Evolutionary conservation across 2,888 invertebrate genomes (phyloP), one percentile per base, ranked within the genome.

Genomic region (Netelia fuscicornis): DNA sequence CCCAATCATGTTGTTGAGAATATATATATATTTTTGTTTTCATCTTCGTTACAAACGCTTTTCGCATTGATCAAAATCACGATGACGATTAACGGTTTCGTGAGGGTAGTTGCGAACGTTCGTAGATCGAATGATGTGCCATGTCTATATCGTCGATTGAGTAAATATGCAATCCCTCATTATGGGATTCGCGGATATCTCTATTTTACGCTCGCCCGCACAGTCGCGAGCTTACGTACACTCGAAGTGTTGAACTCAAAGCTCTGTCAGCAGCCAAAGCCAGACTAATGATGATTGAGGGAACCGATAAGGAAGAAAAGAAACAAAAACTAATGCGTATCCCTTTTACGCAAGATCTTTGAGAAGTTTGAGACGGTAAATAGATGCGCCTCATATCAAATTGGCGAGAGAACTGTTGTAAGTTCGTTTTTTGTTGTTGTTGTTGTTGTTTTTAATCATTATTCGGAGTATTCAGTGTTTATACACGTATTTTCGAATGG

Each of bases 291-390:
- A 74, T 23, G 3, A 65, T 44, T 23, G 17, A 71, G 9, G 56
- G 48, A 48, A 58, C n/a, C 54, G 54, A 54, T 11, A 52, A 52
- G 11, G n/a, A 20, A 58, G 0, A 13, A 13, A 48, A 13, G 11
- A 13, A 13, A 48, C 10, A 48, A 48, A 48, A 48, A 48, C 13
- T 48, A 52, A 70, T 80, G 30, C 37, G 37, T 37, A 37, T 64
- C 60, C 62, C 42, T 74, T 71, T 85, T 81, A 72, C 72, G 72
- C 77, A 83, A 87, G 83, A 84, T 86, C 83, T 86, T 84, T 52
- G 64, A 76, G 48, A 37, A 84, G 71, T 70, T 62, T 71, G 74
- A 77, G 48, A 58, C 54, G 78, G 79, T 64, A 60, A 58, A 64
- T 64, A 52, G 11, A 80, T 58, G 62, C 64, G 54, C 64, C 58